Evolutionary conservation across 2,797 vertebrate genomes (phyloP), one percentile per base, ranked within the genome.

Genomic region (Adelosebastes latens): DNA sequence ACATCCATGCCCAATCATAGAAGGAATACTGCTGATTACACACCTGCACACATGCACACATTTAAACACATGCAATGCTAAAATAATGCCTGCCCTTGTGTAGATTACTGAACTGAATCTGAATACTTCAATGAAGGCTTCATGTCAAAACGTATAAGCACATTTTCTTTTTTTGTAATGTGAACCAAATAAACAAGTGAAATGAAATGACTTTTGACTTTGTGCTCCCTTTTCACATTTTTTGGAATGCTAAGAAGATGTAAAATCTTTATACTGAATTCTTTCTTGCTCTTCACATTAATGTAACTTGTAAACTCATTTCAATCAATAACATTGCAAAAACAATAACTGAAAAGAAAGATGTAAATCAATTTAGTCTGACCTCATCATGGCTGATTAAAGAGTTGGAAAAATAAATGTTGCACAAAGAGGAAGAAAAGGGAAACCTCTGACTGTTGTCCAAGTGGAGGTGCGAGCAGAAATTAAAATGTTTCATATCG

Each of bases 401-500:
- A 95, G 95, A 95, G 90, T 49, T 77, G 68, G 46, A 80, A 76
- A 86, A 79, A 78, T 66, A 78, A 34, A 85, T 62, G 71, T 77
- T 25, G 49, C 49, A 88, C 58, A 84, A 85, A 82, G 81, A 77
- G 79, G 39, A 60, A 82, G 32, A 94, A 95, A 86, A 94, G 62
- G 80, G 73, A 96, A 95, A 93, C 83, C 80, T 86, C 70, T 88
- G 94, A 96, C 92, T 96, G 94, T 94, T 94, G 96, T 94, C 93
- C 94, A 92, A 96, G 96, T 94, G 93, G 95, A 94, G 94, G 88
- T 96, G 96, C 95, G 94, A 96, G 96, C 96, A 97, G 96, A 98
- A 98, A 99, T 98, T 97, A 97, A 98, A 98, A 97, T 97, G 97
- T 98, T 98, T 99, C 96, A 97, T 97, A 98, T 96, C 85, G 96